Percentiles rank a stretch among this genome's conserved stretches.
Evolutionary conservation across 2,888 invertebrate genomes (phyloP).

Genomic region (Brachylomia viminalis): DNA sequence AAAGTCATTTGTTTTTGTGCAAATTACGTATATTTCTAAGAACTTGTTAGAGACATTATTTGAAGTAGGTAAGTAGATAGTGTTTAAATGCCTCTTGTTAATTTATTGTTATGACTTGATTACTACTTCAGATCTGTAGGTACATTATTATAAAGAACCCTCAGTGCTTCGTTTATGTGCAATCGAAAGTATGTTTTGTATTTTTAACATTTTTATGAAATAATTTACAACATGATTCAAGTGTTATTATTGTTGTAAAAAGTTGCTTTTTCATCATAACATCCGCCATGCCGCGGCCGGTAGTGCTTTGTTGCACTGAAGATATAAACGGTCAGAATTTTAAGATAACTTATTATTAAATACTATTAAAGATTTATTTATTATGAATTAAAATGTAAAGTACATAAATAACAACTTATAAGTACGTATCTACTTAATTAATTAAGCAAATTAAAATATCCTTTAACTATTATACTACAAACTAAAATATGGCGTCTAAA

Average conservation of each 20-base stretch:
- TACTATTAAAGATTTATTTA: no score
- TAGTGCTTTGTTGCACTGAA: conserved; percentile 1
- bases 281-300: conserved; percentile 6
- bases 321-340: not conserved
- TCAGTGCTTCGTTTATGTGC: not conserved
- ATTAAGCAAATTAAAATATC: no score
- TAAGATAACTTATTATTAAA: no score
- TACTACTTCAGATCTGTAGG: not conserved
- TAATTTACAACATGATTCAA: not conserved
- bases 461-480: no score
- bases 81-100: not conserved
- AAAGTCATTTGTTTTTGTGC: not conserved
- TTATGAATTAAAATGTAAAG: no score
- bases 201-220: not conserved
- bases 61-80: not conserved
- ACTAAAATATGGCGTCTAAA: no score
- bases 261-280: conserved; percentile 16
- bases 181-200: not conserved
- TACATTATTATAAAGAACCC: no score
- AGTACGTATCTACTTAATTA: no score
- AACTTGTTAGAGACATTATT: not conserved
- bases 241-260: conserved; percentile 2
- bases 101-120: not conserved
- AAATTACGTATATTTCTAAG: not conserved
- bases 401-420: no score